Base-by-base conservation (phyloP, 2,888 invertebrate species). In the Didymodactylos carnosus region DNA sequence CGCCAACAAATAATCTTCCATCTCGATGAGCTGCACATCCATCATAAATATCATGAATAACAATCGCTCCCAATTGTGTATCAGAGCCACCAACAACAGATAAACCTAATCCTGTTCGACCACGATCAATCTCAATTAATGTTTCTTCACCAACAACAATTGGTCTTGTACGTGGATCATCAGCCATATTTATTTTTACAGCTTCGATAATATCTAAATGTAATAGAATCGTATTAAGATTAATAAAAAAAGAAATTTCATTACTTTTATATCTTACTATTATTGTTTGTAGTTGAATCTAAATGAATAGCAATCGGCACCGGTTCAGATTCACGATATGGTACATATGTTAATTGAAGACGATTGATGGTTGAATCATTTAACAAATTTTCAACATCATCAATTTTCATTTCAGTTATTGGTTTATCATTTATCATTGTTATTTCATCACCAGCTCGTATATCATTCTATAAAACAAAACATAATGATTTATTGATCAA, bases 21-120 rank as follows among this genome's bases (percentile, higher is more conserved):
- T 98, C 97, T 80, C 90, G 90, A 1, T 90, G 91, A 14, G 92
- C 89, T 2, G 89, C 91, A 1, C 95, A 94, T 78, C 90, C 91
- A 14, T 91, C 89, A 82, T 92, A 94, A 29, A 98, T 88, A 82
- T 97, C 95, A 78, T 94, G 88, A 77, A 97, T 88, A 76, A 94
- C 88, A 75, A 93, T 91, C 62, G 91, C 90, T 76, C 29, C 62
- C 92, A 88, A 81, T 27, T 87, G 84, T 6, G 94, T 94, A 81
- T 95, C 94, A 76, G 89, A 89, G 76, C 97, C 97, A 14, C 97
- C 97, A 11, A 93, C 88, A 75, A 97, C 89, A 76, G 89, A 88
- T 0, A 95, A 85, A 0, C 97, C 97, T 1, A 97, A 87, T 0
- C 90, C 89, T 78, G 91, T 89, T 78, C 88, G 91, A 76, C 91